phyloP scores from a whole-genome alignment of 2,797 vertebrate genomes.

The Phoeniculus purpureus region DNA sequence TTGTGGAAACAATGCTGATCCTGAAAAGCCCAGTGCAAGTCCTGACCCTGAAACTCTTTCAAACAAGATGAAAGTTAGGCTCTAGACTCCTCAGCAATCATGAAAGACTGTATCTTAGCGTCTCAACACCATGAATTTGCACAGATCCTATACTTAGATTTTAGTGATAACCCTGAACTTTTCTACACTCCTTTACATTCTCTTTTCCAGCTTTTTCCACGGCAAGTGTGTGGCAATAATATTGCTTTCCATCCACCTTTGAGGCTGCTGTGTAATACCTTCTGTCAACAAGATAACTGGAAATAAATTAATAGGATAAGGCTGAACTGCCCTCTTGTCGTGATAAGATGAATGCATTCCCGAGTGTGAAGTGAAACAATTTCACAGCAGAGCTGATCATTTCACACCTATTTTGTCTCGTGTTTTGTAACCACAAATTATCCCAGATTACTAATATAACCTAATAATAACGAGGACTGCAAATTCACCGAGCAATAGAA shows the following conservation, averaged over 20 bases:
- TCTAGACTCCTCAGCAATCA: neutral
- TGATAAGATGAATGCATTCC: neutral
- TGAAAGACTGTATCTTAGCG: neutral
- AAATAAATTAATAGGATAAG: slow-evolving; percentile 8
- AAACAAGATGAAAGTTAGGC: neutral
- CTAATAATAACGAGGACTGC: neutral
- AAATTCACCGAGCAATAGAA: neutral
- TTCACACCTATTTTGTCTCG: neutral
- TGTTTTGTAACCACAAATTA: neutral
- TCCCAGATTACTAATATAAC: neutral
- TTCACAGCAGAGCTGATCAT: neutral
- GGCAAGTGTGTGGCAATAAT: neutral
- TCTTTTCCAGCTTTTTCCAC: neutral
- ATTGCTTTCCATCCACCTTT: neutral
- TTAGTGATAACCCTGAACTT: neutral
- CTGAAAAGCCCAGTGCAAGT: neutral
- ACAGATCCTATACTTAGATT: neutral
- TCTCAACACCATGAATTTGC: neutral
- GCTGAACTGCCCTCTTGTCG: neutral
- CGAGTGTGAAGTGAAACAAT: neutral
- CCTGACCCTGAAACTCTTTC: neutral
- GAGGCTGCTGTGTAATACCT: neutral
- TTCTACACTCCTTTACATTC: neutral
- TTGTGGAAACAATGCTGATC: neutral
- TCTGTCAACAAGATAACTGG: neutral